Percentiles rank a stretch among this genome's conserved stretches.
phyloP scores from a whole-genome alignment of 1,140 invertebrate genomes.

The Temnothorax curvispinosus region DNA sequence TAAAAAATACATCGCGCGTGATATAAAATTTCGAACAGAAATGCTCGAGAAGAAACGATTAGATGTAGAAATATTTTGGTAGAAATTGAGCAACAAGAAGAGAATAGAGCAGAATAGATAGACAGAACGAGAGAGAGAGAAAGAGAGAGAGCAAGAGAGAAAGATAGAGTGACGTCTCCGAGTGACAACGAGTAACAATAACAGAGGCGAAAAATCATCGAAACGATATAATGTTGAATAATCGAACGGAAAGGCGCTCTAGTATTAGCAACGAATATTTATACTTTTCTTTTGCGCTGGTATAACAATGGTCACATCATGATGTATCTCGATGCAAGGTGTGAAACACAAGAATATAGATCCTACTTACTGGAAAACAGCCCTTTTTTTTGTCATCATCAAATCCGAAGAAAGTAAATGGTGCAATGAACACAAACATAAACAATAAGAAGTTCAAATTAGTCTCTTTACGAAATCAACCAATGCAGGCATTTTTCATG shows the following conservation, averaged over 20 bases:
- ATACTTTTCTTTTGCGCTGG: constrained; percentile 59
- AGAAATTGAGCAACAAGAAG: constrained; percentile 65
- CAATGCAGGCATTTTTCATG: constrained; percentile 84
- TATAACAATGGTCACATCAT: constrained; percentile 72
- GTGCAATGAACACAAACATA: constrained; percentile 92
- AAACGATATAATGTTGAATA: constrained; percentile 68
- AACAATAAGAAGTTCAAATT: constrained; percentile 89
- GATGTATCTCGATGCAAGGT: constrained; percentile 71
- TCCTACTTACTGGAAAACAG: constrained; percentile 94
- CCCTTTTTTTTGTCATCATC: constrained; percentile 89
- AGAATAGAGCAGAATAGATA: constrained; percentile 70
- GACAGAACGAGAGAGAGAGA: constrained; percentile 61
- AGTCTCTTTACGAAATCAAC: constrained; percentile 84
- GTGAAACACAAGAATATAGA: constrained; percentile 77
- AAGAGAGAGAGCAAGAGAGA: constrained; percentile 66
- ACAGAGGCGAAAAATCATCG: constrained; percentile 68
- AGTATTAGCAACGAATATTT: constrained; percentile 65
- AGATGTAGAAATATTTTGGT: constrained; percentile 26
- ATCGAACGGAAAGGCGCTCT: constrained; percentile 70
- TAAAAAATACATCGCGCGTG: constrained; percentile 42
- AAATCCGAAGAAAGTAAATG: constrained; percentile 90
- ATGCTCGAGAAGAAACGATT: constrained; percentile 6
- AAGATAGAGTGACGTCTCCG: constrained; percentile 70
- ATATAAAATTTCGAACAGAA: constrained; percentile 29
- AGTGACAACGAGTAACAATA: constrained; percentile 72